A percentile compares a stretch with the other conserved stretches of the same genome.
Evolutionary conservation across 2,888 invertebrate genomes (phyloP).

Genomic region (Amphipoea oculea): DNA sequence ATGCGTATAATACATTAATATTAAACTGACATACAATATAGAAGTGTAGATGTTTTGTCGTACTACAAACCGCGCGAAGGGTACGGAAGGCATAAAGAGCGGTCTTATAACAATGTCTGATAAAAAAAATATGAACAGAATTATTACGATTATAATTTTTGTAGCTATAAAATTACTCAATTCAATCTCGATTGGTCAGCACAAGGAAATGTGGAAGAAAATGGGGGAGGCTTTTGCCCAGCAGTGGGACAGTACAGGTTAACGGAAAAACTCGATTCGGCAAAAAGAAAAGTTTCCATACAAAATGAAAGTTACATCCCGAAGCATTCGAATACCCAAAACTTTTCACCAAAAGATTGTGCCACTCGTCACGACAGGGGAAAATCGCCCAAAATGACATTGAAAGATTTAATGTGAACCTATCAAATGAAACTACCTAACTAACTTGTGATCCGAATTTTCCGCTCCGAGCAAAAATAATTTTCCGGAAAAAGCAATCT

Average conservation of each 20-base stretch:
- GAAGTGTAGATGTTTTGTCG: too few relatives aligned
- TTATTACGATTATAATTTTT: background rate
- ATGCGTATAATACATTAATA: too few relatives aligned
- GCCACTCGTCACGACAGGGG: background rate
- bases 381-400: conserved; percentile 39
- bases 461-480: conserved; percentile 47
- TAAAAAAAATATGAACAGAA: too few relatives aligned
- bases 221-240: too few relatives aligned
- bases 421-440: conserved; percentile 39
- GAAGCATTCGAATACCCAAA: background rate
- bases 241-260: too few relatives aligned
- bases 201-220: too few relatives aligned
- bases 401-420: conserved; percentile 44
- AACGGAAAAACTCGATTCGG: too few relatives aligned
- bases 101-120: too few relatives aligned
- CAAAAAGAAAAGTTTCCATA: background rate
- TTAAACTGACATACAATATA: too few relatives aligned
- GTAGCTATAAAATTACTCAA: background rate
- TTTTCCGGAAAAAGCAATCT: conserved; percentile 60
- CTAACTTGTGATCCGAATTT: conserved; percentile 47
- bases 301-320: background rate
- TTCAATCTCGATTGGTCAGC: background rate
- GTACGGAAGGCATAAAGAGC: too few relatives aligned
- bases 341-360: conserved; percentile 32
- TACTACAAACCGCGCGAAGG: too few relatives aligned